Evolutionary conservation across 2,113 vertebrate species (phyloP), one percentile per base, ranked within the genome.

Genomic region (Ranitomeya imitator): DNA sequence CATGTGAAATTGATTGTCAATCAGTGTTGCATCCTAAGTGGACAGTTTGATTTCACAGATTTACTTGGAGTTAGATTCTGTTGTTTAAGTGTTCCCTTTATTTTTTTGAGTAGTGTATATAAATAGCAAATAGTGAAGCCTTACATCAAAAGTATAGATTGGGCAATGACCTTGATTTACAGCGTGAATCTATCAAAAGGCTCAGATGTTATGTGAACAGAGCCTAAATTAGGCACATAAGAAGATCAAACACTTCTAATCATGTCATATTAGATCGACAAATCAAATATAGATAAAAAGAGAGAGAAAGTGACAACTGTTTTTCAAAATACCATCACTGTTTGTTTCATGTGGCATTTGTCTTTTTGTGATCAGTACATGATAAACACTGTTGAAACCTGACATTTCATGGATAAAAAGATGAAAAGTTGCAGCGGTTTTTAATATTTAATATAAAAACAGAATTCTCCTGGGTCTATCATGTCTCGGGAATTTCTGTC

Each of bases 261-360:
- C 9, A 78, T 54, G 21, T 55, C 52, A 79, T 55, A 79, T 54
- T 23, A 55, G 7, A 11, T 55, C 52, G 11, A 4, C 9, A 51
- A 51, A 82, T 82, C 45, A 82, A 82, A 65, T 82, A 82, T 82
- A 57, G 5, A 79, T 79, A 81, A 59, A 31, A 61, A 21, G 26
- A 31, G 26, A 31, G 2, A 26, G 51, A 63, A 18, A 54, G 31
- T 83, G 80, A 61, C 86, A 76, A 63, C 86, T 73, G 69, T 61
- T 51, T 83, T 83, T 83, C 63, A 59, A 69, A 18, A 88, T 21
- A 11, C 63, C 15, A 60, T 71, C 86, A 71, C 15, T 54, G 77
- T 77, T 88, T 65, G 31, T 83, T 83, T 88, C 52, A 83, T 88
- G 71, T 83, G 67, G 80, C 86, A 77, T 88, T 88, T 88, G 65